These are phyloP conservation scores for Drosophila testacea DNA, from an alignment of 2,888 invertebrate species.

Conservation along the genomic window DNA sequence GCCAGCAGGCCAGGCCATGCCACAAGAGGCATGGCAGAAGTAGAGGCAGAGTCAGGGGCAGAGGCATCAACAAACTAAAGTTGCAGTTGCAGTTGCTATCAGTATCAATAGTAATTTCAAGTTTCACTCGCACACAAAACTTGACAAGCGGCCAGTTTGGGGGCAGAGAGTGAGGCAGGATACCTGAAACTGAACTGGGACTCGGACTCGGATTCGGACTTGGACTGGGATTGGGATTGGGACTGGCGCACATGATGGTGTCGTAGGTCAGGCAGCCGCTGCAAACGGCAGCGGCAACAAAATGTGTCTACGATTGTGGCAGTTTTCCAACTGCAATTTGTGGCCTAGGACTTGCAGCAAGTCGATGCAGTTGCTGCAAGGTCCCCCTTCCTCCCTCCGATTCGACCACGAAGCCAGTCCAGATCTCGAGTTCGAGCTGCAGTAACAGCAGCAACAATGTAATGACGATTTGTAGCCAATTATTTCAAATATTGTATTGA, in stretches of 20 bases:
- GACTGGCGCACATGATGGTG: conserved; percentile 68
- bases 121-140: conserved; percentile 64
- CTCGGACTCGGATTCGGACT: conserved; percentile 23
- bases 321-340: conserved; percentile 80
- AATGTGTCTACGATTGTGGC: conserved; percentile 67
- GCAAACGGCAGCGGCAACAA: conserved; percentile 42
- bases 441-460: conserved; percentile 53
- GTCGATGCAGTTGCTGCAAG: conserved; percentile 19
- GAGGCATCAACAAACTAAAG: conserved; percentile 27
- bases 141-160: conserved; percentile 51
- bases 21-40: conserved; percentile 10
- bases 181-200: conserved; percentile 10
- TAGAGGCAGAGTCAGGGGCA: conserved; percentile 8
- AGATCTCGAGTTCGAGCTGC: not conserved
- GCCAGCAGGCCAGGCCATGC: conserved; percentile 11
- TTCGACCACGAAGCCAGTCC: conserved; percentile 3
- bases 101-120: conserved; percentile 81
- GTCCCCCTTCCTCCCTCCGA: not conserved
- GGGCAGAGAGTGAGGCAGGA: conserved; percentile 13
- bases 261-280: conserved; percentile 70
- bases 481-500: conserved; percentile 83
- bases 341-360: conserved; percentile 63
- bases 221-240: conserved; percentile 31
- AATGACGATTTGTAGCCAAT: conserved; percentile 84
- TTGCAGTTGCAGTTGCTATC: conserved; percentile 66